These are phyloP conservation scores for Fukomys damarensis DNA, from an alignment of 2,113 vertebrate species.

Conservation along the genomic window DNA sequence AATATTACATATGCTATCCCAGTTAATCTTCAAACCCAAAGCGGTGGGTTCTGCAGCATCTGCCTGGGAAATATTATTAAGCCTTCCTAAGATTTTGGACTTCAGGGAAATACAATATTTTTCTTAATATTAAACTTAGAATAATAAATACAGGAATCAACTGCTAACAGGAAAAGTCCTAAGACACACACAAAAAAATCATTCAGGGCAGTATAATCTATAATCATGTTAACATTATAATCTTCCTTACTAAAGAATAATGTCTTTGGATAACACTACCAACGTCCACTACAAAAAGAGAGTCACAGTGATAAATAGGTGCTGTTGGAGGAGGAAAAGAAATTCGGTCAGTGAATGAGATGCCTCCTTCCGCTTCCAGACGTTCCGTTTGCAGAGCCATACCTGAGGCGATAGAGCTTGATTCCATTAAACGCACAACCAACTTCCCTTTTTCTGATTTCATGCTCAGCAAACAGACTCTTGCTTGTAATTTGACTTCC, in stretches of 20 bases:
- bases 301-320: neutral
- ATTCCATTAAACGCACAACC: slow-evolving; percentile 21
- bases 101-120: neutral
- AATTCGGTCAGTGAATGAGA: neutral
- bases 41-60: neutral
- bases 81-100: neutral
- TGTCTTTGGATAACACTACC: neutral
- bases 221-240: neutral
- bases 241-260: neutral
- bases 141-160: neutral
- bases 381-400: neutral
- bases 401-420: neutral
- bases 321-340: neutral
- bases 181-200: neutral
- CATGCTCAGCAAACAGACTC: slow-evolving; percentile 44
- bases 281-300: neutral
- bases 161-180: neutral
- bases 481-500: slow-evolving; percentile 63
- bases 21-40: slow-evolving; percentile 22
- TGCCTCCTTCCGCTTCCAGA: fast-evolving
- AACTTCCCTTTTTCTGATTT: slow-evolving; percentile 49
- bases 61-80: neutral
- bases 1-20: slow-evolving; percentile 2
- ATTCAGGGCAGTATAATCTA: neutral
- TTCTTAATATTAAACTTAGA: slow-evolving; percentile 32